Evolutionary conservation across 2,113 vertebrate genomes (phyloP).

Genomic region (Prolemur simus): DNA sequence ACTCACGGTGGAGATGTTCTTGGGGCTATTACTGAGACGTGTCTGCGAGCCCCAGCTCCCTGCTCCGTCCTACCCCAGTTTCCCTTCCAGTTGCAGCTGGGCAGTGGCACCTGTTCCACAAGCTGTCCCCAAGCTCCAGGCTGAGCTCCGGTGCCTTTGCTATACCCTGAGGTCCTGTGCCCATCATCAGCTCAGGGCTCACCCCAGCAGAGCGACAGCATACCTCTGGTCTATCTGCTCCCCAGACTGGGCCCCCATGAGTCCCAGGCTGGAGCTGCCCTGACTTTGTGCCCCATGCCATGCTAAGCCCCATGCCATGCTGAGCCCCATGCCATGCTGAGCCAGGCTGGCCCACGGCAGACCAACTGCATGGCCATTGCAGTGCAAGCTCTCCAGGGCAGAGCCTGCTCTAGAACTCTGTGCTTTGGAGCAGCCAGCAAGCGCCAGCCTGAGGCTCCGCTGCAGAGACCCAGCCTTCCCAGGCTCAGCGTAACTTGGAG

Average conservation of each 20-base stretch:
- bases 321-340: background rate
- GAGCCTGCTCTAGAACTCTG: background rate
- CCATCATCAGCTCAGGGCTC: background rate
- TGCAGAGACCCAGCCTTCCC: background rate
- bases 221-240: background rate
- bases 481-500: background rate
- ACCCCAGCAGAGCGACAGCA: background rate
- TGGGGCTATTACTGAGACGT: background rate
- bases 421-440: background rate
- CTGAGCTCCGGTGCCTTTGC: background rate
- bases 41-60: background rate
- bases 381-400: background rate
- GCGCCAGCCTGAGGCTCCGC: background rate
- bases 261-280: background rate
- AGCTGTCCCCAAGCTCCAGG: background rate
- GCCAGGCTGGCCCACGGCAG: background rate
- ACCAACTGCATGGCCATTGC: background rate
- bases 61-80: background rate
- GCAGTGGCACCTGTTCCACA: background rate
- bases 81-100: background rate
- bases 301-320: background rate
- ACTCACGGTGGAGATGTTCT: background rate
- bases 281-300: background rate
- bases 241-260: background rate
- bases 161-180: background rate